Evolutionary conservation across 2,113 vertebrate species (phyloP).

Genomic region (Amblyopsis rosae): DNA sequence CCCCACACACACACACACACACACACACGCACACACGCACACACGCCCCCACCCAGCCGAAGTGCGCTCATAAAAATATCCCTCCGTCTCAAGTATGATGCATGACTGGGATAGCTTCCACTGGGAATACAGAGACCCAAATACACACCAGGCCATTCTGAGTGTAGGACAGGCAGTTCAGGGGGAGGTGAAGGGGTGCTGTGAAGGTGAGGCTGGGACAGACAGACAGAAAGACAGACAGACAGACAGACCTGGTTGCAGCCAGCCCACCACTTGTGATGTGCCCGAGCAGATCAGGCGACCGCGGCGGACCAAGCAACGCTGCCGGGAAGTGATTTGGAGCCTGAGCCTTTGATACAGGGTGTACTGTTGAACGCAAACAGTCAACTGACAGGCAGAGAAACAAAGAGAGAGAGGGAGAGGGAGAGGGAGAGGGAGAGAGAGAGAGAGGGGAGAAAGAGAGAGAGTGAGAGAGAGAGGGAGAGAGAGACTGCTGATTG

Average conservation of each 20-base stretch:
- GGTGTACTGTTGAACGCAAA: constrained; percentile 5
- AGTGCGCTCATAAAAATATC: constrained; percentile 60
- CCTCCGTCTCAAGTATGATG: constrained; percentile 68
- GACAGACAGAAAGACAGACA: not conserved
- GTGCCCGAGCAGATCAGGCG: not conserved
- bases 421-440: constrained; percentile 3
- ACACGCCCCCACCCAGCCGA: constrained; percentile 10
- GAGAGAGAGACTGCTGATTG: not conserved
- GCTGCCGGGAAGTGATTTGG: not conserved
- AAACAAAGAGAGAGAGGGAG: constrained; percentile 1
- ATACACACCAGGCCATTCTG: constrained; percentile 68
- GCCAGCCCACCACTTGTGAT: constrained; percentile 7
- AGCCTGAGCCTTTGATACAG: constrained; percentile 2
- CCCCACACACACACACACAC: not conserved
- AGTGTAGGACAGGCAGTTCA: constrained; percentile 40
- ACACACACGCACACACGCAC: constrained; percentile 18
- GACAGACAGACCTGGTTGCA: constrained; percentile 13
- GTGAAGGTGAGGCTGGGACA: constrained; percentile 5
- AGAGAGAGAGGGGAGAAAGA: constrained; percentile 2
- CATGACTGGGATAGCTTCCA: constrained; percentile 79
- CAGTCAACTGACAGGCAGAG: not conserved
- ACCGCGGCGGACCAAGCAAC: not conserved
- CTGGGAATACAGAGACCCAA: constrained; percentile 75
- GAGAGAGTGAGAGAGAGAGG: constrained; percentile 9
- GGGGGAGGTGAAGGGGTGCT: constrained; percentile 38